phyloP scores from a whole-genome alignment of 2,797 vertebrate genomes.

The Sarcoramphus papa region DNA sequence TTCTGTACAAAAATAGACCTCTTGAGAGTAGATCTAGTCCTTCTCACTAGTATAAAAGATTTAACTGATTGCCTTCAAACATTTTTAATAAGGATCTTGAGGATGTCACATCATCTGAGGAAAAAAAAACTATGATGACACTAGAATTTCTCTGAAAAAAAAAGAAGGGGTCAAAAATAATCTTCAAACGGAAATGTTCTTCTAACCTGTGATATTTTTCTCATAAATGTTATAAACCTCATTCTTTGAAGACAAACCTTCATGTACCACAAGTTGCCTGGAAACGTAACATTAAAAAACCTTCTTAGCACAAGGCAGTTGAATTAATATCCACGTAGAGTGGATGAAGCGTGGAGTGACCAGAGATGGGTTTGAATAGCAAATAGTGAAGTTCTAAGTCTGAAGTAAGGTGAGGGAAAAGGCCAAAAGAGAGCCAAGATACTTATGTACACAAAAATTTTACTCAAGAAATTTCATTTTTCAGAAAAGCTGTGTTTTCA shows the following conservation, averaged over 20 bases:
- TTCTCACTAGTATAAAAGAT: neutral
- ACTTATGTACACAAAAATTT: neutral
- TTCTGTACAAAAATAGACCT: neutral
- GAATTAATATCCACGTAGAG: neutral
- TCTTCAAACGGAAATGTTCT: neutral
- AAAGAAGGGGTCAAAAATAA: neutral
- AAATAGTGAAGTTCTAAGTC: neutral
- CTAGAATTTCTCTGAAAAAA: neutral
- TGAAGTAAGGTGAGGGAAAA: neutral
- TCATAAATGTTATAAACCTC: neutral
- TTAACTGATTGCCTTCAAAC: neutral
- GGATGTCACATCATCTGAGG: neutral
- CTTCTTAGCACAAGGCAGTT: neutral
- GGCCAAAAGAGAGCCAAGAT: neutral
- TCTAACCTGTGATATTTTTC: neutral
- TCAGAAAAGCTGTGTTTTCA: neutral
- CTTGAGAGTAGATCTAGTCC: neutral
- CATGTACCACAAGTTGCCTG: neutral
- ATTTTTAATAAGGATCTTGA: neutral
- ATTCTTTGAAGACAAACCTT: neutral
- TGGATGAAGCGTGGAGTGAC: neutral
- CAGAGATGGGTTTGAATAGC: neutral
- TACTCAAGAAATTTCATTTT: neutral
- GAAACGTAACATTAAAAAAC: neutral
- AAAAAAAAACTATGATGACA: neutral